These are phyloP conservation scores for Toxotes jaculatrix DNA, from an alignment of 2,113 vertebrate genomes.

Conservation along the genomic window DNA sequence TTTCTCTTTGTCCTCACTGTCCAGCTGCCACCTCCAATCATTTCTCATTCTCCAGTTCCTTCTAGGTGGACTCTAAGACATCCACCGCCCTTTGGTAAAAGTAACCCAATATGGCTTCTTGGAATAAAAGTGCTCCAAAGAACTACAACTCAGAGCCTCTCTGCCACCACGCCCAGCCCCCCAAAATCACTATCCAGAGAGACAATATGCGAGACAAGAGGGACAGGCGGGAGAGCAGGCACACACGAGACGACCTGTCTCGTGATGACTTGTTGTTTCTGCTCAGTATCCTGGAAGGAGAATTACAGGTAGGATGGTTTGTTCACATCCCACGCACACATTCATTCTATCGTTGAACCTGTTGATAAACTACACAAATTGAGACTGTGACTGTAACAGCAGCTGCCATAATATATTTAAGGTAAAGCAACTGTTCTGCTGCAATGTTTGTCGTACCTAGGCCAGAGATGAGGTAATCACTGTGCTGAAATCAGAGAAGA, in stretches of 20 bases:
- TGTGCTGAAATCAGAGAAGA: slow-evolving; percentile 90
- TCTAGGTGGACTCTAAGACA: slow-evolving; percentile 1
- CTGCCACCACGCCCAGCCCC: background rate
- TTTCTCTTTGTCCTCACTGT: background rate
- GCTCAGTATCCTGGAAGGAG: slow-evolving; percentile 72
- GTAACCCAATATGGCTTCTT: background rate
- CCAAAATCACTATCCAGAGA: background rate
- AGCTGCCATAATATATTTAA: background rate
- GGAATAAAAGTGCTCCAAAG: background rate
- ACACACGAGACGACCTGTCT: slow-evolving; percentile 49
- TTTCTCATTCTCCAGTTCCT: slow-evolving; percentile 3
- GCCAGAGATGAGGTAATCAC: slow-evolving; percentile 92
- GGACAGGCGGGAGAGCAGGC: slow-evolving; percentile 13
- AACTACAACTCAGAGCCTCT: background rate
- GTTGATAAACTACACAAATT: background rate
- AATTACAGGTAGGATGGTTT: slow-evolving; percentile 66
- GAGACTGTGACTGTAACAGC: background rate
- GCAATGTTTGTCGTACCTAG: slow-evolving; percentile 72
- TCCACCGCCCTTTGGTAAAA: slow-evolving; percentile 4
- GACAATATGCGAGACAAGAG: slow-evolving; percentile 25
- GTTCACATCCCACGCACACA: background rate
- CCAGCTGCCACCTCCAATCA: slow-evolving; percentile 18
- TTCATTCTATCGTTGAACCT: slow-evolving; percentile 1
- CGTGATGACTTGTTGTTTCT: slow-evolving; percentile 72
- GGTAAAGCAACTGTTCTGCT: slow-evolving; percentile 10